Conservation (phyloP, 1,140 invertebrate species). For the Dendroctonus ponderosae region DNA sequence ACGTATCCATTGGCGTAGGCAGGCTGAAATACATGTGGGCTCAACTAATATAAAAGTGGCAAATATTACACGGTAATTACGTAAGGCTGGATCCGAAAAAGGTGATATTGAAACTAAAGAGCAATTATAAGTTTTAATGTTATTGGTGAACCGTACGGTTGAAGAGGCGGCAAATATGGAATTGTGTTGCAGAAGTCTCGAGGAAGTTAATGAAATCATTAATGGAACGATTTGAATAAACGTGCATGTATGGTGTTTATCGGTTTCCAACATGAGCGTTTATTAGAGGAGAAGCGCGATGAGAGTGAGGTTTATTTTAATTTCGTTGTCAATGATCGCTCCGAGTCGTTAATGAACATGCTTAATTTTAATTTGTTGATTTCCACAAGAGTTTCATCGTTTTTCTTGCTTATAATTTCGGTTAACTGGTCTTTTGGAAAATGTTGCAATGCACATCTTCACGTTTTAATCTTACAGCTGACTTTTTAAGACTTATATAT, state of each 20-base stretch:
- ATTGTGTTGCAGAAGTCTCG: conserved; percentile 2
- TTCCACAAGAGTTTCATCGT: too few relatives aligned
- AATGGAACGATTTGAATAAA: conserved; percentile 12
- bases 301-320: too few relatives aligned
- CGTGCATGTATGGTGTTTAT: background rate
- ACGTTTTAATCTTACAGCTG: too few relatives aligned
- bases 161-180: conserved; percentile 26
- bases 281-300: too few relatives aligned
- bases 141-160: conserved; percentile 21
- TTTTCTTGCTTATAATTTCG: too few relatives aligned
- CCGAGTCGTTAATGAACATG: too few relatives aligned
- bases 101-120: conserved; percentile 27
- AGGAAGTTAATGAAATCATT: conserved; percentile 18
- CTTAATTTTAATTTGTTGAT: too few relatives aligned
- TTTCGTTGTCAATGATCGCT: too few relatives aligned
- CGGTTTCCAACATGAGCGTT: too few relatives aligned
- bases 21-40: conserved; percentile 23
- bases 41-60: conserved; percentile 27
- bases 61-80: conserved; percentile 29
- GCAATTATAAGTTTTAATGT: conserved; percentile 28
- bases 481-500: too few relatives aligned
- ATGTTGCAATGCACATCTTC: too few relatives aligned
- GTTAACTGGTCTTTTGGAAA: too few relatives aligned
- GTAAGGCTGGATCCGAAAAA: conserved; percentile 28
- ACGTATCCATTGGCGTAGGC: conserved; percentile 30